A percentile compares a stretch with the other conserved stretches of the same genome.
Evolutionary conservation across 2,888 invertebrate genomes (phyloP).

Genomic region (Oegoconia quadripuncta): DNA sequence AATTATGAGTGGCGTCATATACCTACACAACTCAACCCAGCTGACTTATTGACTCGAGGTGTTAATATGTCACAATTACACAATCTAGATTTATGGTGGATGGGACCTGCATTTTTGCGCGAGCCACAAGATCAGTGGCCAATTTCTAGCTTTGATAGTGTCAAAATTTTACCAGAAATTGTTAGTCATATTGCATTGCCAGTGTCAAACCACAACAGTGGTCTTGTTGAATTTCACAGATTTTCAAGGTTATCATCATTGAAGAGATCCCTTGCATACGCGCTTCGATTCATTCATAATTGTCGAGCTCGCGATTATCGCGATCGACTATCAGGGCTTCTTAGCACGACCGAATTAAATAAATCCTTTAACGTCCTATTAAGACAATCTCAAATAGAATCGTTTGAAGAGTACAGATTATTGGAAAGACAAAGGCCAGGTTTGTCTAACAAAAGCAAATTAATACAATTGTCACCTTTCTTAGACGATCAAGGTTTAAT

Average conservation of each 20-base stretch:
- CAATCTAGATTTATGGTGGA: constrained; percentile 2
- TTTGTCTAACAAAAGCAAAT: background rate
- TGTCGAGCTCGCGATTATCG: no score
- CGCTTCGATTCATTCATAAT: no score
- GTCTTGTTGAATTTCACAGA: no score
- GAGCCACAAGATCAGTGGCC: background rate
- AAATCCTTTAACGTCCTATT: background rate
- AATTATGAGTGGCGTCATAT: constrained; percentile 4
- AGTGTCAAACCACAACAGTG: background rate
- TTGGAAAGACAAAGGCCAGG: background rate
- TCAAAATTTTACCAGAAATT: background rate
- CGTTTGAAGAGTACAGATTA: background rate
- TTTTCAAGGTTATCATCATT: no score
- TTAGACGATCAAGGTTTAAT: background rate
- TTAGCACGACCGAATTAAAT: no score
- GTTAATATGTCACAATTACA: background rate
- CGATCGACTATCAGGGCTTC: no score
- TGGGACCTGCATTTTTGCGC: background rate
- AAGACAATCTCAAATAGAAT: background rate
- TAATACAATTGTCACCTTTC: background rate
- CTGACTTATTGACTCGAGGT: constrained; percentile 2
- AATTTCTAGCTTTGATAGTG: background rate
- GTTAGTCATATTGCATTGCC: no score
- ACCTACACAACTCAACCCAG: constrained; percentile 7
- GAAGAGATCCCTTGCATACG: no score